Evolutionary conservation across 2,113 vertebrate species (phyloP).

Genomic region (Copsychus sechellarum): DNA sequence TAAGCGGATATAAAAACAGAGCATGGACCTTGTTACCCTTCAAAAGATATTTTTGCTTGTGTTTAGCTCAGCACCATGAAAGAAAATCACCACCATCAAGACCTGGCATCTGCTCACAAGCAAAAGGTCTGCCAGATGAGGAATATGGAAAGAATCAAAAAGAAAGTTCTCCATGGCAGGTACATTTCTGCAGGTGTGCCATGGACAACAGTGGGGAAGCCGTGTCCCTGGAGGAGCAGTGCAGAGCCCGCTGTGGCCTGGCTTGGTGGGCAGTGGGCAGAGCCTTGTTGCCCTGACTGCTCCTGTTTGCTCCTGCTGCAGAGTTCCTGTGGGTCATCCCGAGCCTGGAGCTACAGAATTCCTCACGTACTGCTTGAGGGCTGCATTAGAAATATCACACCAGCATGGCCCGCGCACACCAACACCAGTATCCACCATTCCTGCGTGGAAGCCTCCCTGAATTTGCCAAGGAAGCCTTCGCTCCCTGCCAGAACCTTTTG

Average conservation of each 20-base stretch:
- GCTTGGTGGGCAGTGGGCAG: neutral
- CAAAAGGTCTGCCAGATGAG: neutral
- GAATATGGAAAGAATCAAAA: neutral
- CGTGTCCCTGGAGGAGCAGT: accelerated
- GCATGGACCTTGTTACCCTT: neutral
- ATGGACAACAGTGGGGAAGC: neutral
- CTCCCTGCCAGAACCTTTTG: neutral
- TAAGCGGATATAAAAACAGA: neutral
- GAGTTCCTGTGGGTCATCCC: no score
- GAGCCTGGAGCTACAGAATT: neutral
- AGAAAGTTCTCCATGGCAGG: neutral
- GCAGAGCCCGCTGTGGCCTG: neutral
- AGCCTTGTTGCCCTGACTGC: neutral
- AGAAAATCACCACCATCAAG: neutral
- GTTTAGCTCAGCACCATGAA: neutral
- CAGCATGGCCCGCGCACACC: neutral
- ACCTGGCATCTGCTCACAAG: neutral
- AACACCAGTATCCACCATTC: neutral
- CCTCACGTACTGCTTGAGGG: neutral
- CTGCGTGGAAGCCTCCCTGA: neutral
- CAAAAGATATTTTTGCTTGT: neutral
- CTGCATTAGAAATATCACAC: neutral
- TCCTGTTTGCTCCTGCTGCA: neutral
- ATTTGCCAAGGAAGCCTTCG: no score
- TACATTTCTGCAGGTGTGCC: neutral